These are phyloP conservation scores for Crypturellus undulatus DNA, from an alignment of 2,113 vertebrate species.

Conservation along the genomic window DNA sequence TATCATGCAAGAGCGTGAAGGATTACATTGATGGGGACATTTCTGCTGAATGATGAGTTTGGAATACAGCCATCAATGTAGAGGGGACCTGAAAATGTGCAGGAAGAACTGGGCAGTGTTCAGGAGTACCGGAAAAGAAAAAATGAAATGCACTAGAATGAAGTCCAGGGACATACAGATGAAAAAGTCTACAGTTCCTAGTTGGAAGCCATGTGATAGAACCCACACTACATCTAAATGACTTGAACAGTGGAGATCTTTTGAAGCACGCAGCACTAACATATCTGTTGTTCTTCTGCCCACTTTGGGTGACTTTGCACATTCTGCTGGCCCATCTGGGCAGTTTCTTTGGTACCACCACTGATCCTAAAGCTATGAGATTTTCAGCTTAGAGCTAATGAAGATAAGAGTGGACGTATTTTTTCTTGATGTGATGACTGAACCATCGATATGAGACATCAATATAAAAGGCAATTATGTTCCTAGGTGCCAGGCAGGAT, in stretches of 20 bases:
- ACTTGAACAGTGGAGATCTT: neutral
- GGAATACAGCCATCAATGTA: rapidly evolving
- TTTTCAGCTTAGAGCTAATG: slow-evolving; percentile 16
- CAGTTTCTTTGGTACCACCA: neutral
- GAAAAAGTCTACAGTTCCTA: neutral
- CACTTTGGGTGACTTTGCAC: neutral
- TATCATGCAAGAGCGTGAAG: neutral
- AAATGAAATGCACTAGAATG: neutral
- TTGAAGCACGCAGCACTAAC: neutral
- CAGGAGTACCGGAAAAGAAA: neutral
- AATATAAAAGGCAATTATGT: slow-evolving; percentile 58
- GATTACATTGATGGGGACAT: neutral
- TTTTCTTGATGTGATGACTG: slow-evolving; percentile 60
- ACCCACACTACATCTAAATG: neutral
- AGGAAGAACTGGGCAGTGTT: neutral
- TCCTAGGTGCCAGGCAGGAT: slow-evolving; percentile 39
- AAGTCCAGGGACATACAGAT: neutral
- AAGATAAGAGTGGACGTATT: slow-evolving; percentile 49
- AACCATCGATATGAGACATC: slow-evolving; percentile 36
- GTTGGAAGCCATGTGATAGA: neutral
- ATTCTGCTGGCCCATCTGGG: neutral
- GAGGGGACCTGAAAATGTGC: neutral
- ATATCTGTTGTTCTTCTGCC: neutral
- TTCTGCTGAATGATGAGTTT: neutral
- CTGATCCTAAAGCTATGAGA: slow-evolving; percentile 27